Evolutionary conservation across 2,797 vertebrate species (phyloP).

Genomic region (Micropoecilia bifurca): DNA sequence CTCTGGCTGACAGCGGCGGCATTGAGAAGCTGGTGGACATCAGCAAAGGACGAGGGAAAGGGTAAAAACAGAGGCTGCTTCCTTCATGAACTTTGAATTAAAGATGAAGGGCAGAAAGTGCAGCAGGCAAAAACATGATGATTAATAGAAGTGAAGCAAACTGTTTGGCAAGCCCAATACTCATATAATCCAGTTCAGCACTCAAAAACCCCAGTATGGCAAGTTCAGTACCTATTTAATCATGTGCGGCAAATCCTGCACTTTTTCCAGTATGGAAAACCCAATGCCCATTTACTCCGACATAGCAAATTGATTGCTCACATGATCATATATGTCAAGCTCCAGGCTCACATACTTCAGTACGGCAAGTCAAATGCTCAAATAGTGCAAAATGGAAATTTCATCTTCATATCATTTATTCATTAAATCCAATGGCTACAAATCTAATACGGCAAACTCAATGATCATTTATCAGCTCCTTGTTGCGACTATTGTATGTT

Average conservation of each 20-base stretch:
- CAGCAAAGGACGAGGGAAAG: constrained; percentile 95
- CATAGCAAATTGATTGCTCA: neutral
- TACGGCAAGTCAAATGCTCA: neutral
- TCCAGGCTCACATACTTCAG: neutral
- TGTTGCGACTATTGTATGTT: too few relatives aligned
- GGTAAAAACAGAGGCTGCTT: constrained; percentile 68
- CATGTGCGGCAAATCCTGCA: neutral
- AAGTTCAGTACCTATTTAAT: neutral
- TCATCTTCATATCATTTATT: too few relatives aligned
- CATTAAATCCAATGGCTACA: too few relatives aligned
- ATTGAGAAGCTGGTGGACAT: constrained; percentile 98
- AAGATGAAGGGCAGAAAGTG: neutral
- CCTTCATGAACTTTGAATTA: neutral
- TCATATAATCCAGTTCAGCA: neutral
- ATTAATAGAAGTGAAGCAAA: neutral
- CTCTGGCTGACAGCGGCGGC: constrained; percentile 92
- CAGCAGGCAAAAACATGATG: neutral
- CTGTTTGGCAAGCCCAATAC: neutral
- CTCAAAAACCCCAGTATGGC: neutral
- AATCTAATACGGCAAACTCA: neutral
- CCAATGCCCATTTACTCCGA: neutral
- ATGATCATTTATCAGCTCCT: neutral
- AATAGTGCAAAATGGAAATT: neutral
- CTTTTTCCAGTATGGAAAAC: neutral
- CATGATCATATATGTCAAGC: neutral